Percentiles rank a stretch among this genome's conserved stretches.
phyloP scores from a whole-genome alignment of 92 coral and sea anemone species.

The Galaxea fascicularis region DNA sequence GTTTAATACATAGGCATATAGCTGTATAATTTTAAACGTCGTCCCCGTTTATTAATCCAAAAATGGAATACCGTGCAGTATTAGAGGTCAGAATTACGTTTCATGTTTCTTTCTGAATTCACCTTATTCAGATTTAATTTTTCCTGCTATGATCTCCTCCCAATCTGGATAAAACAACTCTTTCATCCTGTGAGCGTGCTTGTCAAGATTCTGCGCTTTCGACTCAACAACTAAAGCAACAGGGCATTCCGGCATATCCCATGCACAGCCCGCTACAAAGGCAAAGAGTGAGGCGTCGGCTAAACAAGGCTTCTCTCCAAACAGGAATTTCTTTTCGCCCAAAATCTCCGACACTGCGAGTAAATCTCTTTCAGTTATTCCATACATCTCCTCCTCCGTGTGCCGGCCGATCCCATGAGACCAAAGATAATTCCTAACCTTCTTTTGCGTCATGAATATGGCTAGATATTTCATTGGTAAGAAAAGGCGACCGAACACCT shows the following conservation, averaged over 20 bases:
- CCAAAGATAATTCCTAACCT: constrained; percentile 22
- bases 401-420: constrained; percentile 85
- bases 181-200: constrained; percentile 74
- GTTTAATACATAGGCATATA: too few species aligned
- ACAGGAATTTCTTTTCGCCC: constrained; percentile 73
- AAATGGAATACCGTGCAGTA: too few species aligned
- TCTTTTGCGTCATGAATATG: constrained; percentile 32
- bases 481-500: constrained; percentile 16
- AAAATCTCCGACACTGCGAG: constrained; percentile 62
- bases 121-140: not conserved
- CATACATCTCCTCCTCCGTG: constrained; percentile 69
- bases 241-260: constrained; percentile 59
- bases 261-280: constrained; percentile 54
- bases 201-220: constrained; percentile 63
- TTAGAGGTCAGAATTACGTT: too few species aligned
- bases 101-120: too few species aligned
- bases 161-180: constrained; percentile 74
- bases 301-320: constrained; percentile 74
- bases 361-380: constrained; percentile 68
- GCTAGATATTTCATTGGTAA: constrained; percentile 47
- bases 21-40: too few species aligned
- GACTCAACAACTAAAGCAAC: constrained; percentile 48
- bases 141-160: constrained; percentile 59
- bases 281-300: constrained; percentile 75
- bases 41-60: too few species aligned